A percentile compares a stretch with the other conserved stretches of the same genome.
These are phyloP conservation scores for Heptranchias perlo DNA, from an alignment of 2,113 vertebrate species.

Conservation along the genomic window DNA sequence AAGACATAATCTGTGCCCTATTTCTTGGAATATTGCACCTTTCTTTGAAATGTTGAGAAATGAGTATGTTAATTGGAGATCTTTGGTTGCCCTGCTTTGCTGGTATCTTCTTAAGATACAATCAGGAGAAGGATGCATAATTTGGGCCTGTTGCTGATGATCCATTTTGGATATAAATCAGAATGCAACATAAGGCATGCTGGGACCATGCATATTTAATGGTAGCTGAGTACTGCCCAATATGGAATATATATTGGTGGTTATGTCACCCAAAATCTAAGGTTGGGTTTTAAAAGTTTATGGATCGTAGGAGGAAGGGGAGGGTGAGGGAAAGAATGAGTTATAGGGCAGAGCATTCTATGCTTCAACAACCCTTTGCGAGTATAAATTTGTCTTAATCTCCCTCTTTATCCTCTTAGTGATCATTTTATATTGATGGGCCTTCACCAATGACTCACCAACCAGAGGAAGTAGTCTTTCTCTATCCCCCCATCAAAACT, in stretches of 20 bases:
- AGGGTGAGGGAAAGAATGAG: background rate
- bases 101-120: background rate
- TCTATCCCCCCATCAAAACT: background rate
- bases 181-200: no score
- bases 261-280: no score
- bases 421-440: background rate
- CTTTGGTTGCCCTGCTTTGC: background rate
- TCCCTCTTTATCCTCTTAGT: background rate
- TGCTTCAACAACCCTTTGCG: background rate
- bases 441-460: background rate
- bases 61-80: background rate
- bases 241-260: background rate
- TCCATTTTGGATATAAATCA: background rate
- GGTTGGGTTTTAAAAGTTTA: no score
- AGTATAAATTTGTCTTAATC: background rate
- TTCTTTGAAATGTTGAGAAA: background rate
- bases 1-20: background rate
- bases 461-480: background rate
- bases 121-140: background rate
- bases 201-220: background rate
- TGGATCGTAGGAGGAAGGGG: no score
- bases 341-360: background rate
- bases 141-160: background rate
- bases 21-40: background rate
- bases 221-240: background rate